Base-by-base conservation (phyloP, 2,113 vertebrate species). In the Petaurus breviceps region DNA sequence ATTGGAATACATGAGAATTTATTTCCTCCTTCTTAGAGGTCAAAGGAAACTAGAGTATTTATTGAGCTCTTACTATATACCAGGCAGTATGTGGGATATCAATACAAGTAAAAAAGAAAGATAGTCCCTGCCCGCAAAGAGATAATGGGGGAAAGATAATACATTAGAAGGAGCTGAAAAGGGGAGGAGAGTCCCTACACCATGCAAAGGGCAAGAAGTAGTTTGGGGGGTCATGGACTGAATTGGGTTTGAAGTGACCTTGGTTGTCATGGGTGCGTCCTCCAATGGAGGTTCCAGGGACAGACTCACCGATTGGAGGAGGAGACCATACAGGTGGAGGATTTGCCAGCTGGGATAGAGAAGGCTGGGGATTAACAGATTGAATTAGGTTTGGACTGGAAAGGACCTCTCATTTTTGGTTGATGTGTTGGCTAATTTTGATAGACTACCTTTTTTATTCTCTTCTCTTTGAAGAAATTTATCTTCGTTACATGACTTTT, bases 21-120 rank as follows among this genome's bases (percentile, higher is more conserved):
- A 89, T 91, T 96, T 93, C 49, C 23, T 92, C 94, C 95, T 91
- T 93, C 28, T 96, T 24, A 26, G 31, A 77, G 37, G 37, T n/a
- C 68, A 77, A 22, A n/a, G 68, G 16, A 77, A 84, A 43, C 19
- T 8, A 43, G 19, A 43, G 19, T n/a, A 84, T 43, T 43, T 84
- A 84, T 84, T 84, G 23, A 43, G 37, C 43, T 16, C 68, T 84
- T 43, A 43, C n/a, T 84, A 8, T 43, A n/a, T 84, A 19, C n/a
- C 7, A 23, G 37, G 68, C 68, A 84, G n/a, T 8, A 5, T 84
- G n/a, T 43, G 16, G n/a, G 19, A 23, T n/a, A 77, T 3, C 37
- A 77, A 6, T 4, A 77, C 16, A 77, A 77, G 14, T 19, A 49
- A n/a, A 77, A 77, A n/a, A 77, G 24, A 55, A 57, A 57, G 31